Conservation (phyloP, 2,888 invertebrate genomes). For the Pachycephus smyrnensis region DNA sequence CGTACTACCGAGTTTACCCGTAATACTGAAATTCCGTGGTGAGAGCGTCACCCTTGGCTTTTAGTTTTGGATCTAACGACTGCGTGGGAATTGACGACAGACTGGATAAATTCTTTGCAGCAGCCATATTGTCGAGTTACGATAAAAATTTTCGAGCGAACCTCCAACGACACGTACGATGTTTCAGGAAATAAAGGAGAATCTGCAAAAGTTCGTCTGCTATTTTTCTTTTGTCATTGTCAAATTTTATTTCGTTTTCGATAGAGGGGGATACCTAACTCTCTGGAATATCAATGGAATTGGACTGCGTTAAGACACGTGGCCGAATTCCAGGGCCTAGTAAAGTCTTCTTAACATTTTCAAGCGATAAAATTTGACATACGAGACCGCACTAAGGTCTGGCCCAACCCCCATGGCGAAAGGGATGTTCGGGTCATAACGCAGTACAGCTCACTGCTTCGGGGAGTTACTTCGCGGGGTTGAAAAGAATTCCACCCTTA, state of each 20-base stretch:
- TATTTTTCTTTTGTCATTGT: too few species aligned
- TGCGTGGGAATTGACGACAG: slow-evolving; percentile 12
- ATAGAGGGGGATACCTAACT: too few species aligned
- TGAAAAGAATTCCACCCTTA: slow-evolving; percentile 21
- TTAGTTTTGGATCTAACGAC: slow-evolving; percentile 20
- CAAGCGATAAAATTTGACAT: slow-evolving; percentile 65
- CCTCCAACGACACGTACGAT: too few species aligned
- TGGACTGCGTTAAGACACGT: background rate
- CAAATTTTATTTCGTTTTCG: too few species aligned
- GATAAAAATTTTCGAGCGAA: background rate
- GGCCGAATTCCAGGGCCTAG: background rate
- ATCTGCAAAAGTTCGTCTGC: too few species aligned
- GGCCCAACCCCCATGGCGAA: slow-evolving; percentile 32
- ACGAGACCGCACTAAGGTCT: slow-evolving; percentile 47
- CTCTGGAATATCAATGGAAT: background rate
- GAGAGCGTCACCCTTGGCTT: slow-evolving; percentile 57
- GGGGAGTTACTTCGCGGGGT: slow-evolving; percentile 38
- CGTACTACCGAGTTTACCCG: slow-evolving; percentile 28
- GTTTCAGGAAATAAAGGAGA: too few species aligned
- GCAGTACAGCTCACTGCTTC: slow-evolving; percentile 44
- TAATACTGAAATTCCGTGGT: slow-evolving; percentile 70
- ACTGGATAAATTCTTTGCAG: slow-evolving; percentile 4
- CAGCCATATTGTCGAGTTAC: slow-evolving; percentile 3
- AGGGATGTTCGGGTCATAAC: slow-evolving; percentile 64
- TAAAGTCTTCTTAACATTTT: slow-evolving; percentile 45